A percentile compares a stretch with the other conserved stretches of the same genome.
Evolutionary conservation across 1,140 invertebrate species (phyloP).

Genomic region (Piezodorus guildinii): DNA sequence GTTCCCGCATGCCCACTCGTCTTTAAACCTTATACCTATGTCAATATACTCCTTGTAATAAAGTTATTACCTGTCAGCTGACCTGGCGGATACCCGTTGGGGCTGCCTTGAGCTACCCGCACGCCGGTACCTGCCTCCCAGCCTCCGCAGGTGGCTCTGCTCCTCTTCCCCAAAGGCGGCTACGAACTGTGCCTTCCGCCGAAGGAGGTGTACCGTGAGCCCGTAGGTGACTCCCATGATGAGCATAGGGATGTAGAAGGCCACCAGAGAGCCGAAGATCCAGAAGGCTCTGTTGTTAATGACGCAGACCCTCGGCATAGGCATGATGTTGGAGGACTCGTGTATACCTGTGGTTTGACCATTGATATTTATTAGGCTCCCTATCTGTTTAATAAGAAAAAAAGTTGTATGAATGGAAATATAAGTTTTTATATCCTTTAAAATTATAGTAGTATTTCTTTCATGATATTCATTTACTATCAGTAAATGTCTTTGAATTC

Average conservation of each 20-base stretch:
- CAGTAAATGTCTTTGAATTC: no score
- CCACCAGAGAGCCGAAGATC: conserved; percentile 76
- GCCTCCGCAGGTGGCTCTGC: conserved; percentile 36
- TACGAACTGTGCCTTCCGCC: conserved; percentile 56
- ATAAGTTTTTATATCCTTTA: no score
- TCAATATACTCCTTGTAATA: no score
- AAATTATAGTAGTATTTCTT: no score
- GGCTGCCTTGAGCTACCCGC: conserved; percentile 10
- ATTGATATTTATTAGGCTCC: no score
- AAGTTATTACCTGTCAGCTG: conserved; percentile 15
- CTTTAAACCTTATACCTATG: no score
- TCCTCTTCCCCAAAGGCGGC: conserved; percentile 44
- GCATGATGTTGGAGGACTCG: conserved; percentile 64
- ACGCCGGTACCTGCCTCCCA: conserved; percentile 40
- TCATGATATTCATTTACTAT: no score
- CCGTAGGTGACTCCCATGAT: conserved; percentile 85
- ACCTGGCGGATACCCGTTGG: conserved; percentile 18
- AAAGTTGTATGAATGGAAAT: no score
- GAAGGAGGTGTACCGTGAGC: conserved; percentile 71
- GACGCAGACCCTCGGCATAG: conserved; percentile 55
- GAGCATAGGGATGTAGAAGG: conserved; percentile 86
- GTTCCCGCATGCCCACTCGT: no score
- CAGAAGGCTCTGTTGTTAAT: conserved; percentile 81
- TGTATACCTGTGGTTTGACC: conserved; percentile 58
- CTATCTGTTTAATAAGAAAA: no score